Conservation (phyloP, 1,140 invertebrate genomes). For the Bombus consobrinus region DNA sequence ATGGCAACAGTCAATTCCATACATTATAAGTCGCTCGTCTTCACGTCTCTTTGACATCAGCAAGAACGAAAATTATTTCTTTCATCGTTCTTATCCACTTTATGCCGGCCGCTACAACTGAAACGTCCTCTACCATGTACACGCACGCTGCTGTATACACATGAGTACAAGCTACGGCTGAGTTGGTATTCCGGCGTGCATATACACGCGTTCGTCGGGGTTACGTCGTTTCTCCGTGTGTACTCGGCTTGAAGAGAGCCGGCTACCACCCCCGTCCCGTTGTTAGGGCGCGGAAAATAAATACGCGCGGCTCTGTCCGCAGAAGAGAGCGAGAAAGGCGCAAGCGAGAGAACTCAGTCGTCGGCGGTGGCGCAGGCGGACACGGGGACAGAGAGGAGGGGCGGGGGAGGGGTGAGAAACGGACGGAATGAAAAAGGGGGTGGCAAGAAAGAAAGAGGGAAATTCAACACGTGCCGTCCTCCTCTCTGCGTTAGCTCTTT, state of each 20-base stretch:
- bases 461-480: slow-evolving; percentile 41
- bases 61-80: neutral
- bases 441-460: slow-evolving; percentile 23
- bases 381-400: neutral
- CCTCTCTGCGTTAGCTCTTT: slow-evolving; percentile 34
- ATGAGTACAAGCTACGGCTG: neutral
- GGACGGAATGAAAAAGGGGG: slow-evolving; percentile 11
- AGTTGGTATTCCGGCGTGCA: neutral
- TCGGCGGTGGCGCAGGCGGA: neutral
- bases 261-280: slow-evolving; percentile 55
- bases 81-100: neutral
- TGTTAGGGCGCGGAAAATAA: slow-evolving; percentile 71
- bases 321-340: slow-evolving; percentile 15
- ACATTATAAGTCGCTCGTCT: too few relatives aligned
- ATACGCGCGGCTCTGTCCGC: slow-evolving; percentile 58
- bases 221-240: slow-evolving; percentile 24
- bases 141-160: neutral
- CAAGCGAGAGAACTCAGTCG: slow-evolving; percentile 4
- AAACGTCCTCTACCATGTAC: neutral
- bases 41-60: too few relatives aligned
- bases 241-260: slow-evolving; percentile 71
- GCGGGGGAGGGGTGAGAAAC: neutral
- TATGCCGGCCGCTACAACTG: neutral
- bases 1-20: too few relatives aligned
- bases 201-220: slow-evolving; percentile 49